These are phyloP conservation scores for Hippoglossus stenolepis DNA, from an alignment of 2,113 vertebrate genomes.

Conservation along the genomic window DNA sequence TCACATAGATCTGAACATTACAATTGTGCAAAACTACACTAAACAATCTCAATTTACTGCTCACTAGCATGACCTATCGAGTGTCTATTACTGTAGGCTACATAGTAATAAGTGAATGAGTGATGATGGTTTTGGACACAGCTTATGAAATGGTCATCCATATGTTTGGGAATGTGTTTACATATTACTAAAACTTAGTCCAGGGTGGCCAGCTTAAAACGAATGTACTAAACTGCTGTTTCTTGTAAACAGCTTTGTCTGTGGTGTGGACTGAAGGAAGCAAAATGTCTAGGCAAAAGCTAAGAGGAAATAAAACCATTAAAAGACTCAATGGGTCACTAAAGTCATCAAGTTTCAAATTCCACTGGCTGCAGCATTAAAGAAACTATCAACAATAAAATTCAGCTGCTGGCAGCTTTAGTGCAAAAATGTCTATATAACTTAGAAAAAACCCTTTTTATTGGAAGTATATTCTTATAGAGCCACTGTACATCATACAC, in stretches of 20 bases:
- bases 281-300: not conserved
- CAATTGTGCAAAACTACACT: no score
- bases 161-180: no score
- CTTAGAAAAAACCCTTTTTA: not conserved
- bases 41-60: no score
- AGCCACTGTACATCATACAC: constrained; percentile 2
- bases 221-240: no score
- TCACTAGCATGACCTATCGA: no score
- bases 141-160: not conserved
- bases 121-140: not conserved
- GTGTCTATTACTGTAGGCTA: no score
- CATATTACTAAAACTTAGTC: no score
- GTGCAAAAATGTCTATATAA: not conserved
- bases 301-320: not conserved
- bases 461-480: constrained; percentile 3
- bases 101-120: not conserved
- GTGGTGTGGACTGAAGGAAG: not conserved
- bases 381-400: not conserved
- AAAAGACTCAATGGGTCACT: not conserved
- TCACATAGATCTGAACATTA: no score
- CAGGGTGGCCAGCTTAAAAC: no score
- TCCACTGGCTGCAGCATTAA: not conserved
- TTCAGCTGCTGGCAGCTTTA: constrained; percentile 2
- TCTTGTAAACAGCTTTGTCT: not conserved
- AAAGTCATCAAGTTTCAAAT: constrained; percentile 13